Conservation (phyloP, 92 coral and sea anemone genomes). For the Porites lobata region DNA sequence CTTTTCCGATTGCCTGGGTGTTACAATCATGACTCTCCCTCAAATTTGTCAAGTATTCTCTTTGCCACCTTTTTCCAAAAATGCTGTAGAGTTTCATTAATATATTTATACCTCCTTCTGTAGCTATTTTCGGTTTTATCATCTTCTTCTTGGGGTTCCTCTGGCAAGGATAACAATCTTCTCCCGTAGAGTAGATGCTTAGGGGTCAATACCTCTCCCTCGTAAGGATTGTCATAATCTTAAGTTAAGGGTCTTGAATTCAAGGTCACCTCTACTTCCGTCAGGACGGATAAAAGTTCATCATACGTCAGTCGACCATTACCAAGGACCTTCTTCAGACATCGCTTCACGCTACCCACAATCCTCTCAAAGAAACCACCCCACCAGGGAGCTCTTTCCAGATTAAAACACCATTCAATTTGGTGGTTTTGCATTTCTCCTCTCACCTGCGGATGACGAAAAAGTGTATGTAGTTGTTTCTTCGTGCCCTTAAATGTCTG, state of each 20-base stretch:
- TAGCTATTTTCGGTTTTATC: conserved; percentile 20
- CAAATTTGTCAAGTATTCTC: neutral
- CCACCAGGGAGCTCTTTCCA: no score
- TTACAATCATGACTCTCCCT: no score
- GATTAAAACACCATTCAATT: neutral
- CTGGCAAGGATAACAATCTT: conserved; percentile 30
- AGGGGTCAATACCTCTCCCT: conserved; percentile 40
- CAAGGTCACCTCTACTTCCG: conserved; percentile 45
- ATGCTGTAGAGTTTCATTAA: conserved; percentile 36
- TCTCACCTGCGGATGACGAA: conserved; percentile 28
- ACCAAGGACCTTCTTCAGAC: conserved; percentile 41
- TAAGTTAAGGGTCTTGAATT: conserved; percentile 46
- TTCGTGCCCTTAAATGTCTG: conserved; percentile 44
- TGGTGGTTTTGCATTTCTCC: neutral
- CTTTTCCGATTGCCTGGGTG: no score
- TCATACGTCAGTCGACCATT: conserved; percentile 46
- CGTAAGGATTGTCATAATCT: conserved; percentile 14
- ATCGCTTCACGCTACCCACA: conserved; percentile 48
- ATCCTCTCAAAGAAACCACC: neutral
- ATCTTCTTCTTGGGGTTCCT: conserved; percentile 8
- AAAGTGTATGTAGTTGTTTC: neutral
- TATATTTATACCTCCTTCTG: conserved; percentile 47
- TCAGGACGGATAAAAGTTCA: conserved; percentile 28
- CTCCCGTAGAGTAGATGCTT: conserved; percentile 44
- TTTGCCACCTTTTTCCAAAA: conserved; percentile 75